Evolutionary conservation across 2,888 invertebrate species (phyloP), one percentile per base, ranked within the genome.

Genomic region (Caenorhabditis japonica): DNA sequence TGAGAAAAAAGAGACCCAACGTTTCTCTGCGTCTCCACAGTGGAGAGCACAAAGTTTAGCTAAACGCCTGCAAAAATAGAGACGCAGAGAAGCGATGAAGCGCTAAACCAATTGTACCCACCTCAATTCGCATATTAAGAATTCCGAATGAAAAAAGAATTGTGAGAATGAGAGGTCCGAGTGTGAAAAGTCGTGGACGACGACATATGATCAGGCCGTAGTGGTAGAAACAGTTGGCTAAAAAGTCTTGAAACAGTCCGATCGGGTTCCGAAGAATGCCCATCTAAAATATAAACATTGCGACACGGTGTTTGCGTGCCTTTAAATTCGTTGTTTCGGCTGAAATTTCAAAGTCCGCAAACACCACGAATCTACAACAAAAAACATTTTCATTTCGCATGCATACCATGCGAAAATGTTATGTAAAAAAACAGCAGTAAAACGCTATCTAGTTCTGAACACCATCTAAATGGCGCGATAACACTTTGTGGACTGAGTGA

Each of bases 211-310:
- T 77, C 0, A 84, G 62, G 3, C 86, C 86, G 56, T 86, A 86
- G 55, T 75, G 39, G 62, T 82, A 85, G 61, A 85, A 85, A 23
- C 77, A 64, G 27, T 69, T 61, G 41, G 85, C 84, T 12, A 85
- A 75, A 25, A 80, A 81, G 56, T 85, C 84, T 62, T 85, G 85
- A 33, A 85, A 75, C 19, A 82, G 38, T 12, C 85, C 85, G 53
- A 85, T 82, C 23, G 85, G 85, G 70, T 85, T 85, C 51, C 49
- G 41, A n/a, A 75, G 56, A 30, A 66, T 38, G 46, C 64, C 53
- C 72, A 72, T 72, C 46, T 23, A n/a, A n/a, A n/a, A n/a, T n/a
- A n/a, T n/a, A n/a, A n/a, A n/a, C n/a, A n/a, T 19, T 44, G 25
- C 33, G 43, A 66, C 34, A 36, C 33, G 3, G n/a, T 23, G 17